Evolutionary conservation across 2,797 vertebrate species (phyloP).

Genomic region (Distichodus sexfasciatus): DNA sequence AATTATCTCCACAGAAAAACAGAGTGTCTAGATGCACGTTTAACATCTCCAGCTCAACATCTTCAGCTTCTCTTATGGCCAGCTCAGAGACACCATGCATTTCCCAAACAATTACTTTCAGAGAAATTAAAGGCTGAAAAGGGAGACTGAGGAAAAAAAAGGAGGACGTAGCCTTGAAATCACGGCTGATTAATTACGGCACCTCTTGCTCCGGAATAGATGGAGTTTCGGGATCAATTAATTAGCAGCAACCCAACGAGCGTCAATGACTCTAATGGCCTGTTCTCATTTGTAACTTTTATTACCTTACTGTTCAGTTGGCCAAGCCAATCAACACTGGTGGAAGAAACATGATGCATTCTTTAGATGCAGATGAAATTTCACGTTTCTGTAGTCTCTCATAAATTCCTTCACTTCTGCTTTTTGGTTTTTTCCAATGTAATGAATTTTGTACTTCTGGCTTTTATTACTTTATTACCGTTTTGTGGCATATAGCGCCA

Average conservation of each 20-base stretch:
- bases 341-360: constrained; percentile 47
- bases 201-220: constrained; percentile 71
- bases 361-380: constrained; percentile 53
- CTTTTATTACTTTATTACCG: constrained; percentile 14
- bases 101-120: constrained; percentile 60
- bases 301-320: constrained; percentile 66
- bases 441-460: constrained; percentile 2
- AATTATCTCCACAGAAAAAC: constrained; percentile 66
- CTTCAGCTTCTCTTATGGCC: constrained; percentile 15
- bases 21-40: neutral
- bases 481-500: neutral
- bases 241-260: constrained; percentile 72
- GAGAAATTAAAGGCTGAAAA: constrained; percentile 41
- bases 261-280: constrained; percentile 73
- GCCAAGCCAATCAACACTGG: constrained; percentile 66
- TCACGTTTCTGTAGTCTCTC: constrained; percentile 25
- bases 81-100: constrained; percentile 42
- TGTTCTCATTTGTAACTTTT: constrained; percentile 78
- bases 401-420: too few species aligned
- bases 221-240: constrained; percentile 79
- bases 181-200: constrained; percentile 71
- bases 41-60: too few species aligned
- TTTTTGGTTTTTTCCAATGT: neutral
- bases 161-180: constrained; percentile 39
- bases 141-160: constrained; percentile 39